These are phyloP conservation scores for Neopelma chrysocephalum DNA, from an alignment of 2,797 vertebrate genomes.

Conservation along the genomic window DNA sequence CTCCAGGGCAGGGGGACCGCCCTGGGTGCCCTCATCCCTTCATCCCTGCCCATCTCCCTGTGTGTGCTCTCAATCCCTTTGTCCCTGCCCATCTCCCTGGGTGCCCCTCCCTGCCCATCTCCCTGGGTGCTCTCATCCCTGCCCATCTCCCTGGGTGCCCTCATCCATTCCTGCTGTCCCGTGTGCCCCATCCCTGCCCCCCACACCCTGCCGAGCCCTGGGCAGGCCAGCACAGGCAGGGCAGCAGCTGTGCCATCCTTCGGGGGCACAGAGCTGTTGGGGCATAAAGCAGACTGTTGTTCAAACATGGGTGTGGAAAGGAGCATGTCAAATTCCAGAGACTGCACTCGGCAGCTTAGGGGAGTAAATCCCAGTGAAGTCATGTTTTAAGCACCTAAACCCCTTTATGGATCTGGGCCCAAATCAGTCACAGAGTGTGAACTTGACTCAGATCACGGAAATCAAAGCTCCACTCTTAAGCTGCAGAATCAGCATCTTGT, in stretches of 20 bases:
- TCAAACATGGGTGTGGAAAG: background rate
- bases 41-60: background rate
- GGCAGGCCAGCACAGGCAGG: background rate
- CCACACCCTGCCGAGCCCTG: background rate
- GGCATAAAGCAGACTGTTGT: background rate
- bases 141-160: background rate
- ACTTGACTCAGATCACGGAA: background rate
- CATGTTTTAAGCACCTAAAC: slow-evolving; percentile 13
- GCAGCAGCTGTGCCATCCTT: background rate
- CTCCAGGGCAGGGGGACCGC: background rate
- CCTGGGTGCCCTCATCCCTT: background rate
- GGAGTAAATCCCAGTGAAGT: background rate
- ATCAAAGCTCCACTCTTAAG: background rate
- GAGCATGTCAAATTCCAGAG: background rate
- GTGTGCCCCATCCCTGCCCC: background rate
- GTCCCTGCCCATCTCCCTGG: background rate
- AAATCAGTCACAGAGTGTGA: background rate
- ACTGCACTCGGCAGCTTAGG: background rate
- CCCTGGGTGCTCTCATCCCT: background rate
- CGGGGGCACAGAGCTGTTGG: background rate
- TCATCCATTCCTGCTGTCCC: no score
- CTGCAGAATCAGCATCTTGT: background rate
- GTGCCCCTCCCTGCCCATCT: background rate
- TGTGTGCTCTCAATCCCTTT: no score
- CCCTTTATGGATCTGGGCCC: background rate